Conservation (phyloP, 2,113 vertebrate genomes). For the Acanthisitta chloris region DNA sequence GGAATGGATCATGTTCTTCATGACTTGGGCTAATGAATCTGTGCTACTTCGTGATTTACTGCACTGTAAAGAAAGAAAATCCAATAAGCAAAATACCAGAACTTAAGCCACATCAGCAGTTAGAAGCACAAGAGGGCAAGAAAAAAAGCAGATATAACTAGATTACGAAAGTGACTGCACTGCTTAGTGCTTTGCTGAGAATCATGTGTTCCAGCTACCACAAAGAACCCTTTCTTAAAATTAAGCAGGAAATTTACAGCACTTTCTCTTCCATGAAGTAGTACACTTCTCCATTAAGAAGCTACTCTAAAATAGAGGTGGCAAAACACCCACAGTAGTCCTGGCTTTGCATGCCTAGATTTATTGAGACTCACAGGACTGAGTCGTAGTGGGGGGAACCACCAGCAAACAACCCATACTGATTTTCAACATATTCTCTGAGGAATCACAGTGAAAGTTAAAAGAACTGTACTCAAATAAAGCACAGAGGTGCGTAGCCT, state of each 20-base stretch:
- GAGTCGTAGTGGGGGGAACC: not conserved
- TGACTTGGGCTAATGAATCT: not conserved
- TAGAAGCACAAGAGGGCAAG: not conserved
- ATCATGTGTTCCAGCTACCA: not conserved
- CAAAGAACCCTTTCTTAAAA: conserved; percentile 25
- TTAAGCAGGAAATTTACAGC: not conserved
- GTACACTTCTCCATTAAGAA: not conserved
- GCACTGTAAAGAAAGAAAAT: not conserved
- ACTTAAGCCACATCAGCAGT: conserved; percentile 28
- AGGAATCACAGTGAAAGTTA: not conserved
- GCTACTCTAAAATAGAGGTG: not conserved
- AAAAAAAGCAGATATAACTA: conserved; percentile 8
- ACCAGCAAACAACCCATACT: not conserved
- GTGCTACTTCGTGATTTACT: not conserved
- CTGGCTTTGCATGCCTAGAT: not conserved
- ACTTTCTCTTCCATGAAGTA: not conserved
- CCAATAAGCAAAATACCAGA: not conserved
- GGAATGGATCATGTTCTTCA: not conserved
- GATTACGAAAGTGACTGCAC: not conserved
- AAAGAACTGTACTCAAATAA: not conserved
- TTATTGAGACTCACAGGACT: not conserved
- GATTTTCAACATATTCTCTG: not conserved
- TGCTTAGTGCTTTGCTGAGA: not conserved
- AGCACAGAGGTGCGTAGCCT: not conserved
- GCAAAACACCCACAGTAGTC: not conserved